A percentile compares a stretch with the other conserved stretches of the same genome.
Conservation (phyloP, 2,888 invertebrate genomes). For the Watsonalla cultraria region DNA sequence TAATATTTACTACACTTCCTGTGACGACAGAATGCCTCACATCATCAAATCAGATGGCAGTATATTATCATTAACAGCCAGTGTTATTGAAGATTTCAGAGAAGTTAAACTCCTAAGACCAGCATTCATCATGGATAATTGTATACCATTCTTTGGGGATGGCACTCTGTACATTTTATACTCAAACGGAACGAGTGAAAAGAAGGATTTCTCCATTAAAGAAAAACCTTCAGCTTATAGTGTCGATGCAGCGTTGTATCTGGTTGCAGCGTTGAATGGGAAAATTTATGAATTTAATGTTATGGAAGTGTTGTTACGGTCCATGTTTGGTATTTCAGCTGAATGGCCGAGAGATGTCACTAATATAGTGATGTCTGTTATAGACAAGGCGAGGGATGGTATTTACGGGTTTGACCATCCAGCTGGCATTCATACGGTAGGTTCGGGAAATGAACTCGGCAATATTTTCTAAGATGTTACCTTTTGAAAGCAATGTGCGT, state of each 20-base stretch:
- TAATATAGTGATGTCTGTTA: slow-evolving; percentile 46
- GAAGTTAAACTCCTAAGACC: slow-evolving; percentile 47
- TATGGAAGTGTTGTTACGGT: slow-evolving; percentile 48
- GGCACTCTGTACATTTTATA: slow-evolving; percentile 42
- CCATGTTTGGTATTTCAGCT: slow-evolving; percentile 41
- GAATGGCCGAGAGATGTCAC: slow-evolving; percentile 39
- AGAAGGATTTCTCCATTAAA: slow-evolving; percentile 41
- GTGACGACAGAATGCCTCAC: slow-evolving; percentile 39
- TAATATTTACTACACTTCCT: slow-evolving; percentile 54
- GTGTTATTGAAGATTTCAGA: slow-evolving; percentile 40
- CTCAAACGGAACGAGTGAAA: slow-evolving; percentile 47
- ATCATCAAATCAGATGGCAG: slow-evolving; percentile 38
- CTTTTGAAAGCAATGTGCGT: background rate
- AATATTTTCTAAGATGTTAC: background rate
- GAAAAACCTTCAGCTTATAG: slow-evolving; percentile 51
- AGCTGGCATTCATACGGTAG: background rate
- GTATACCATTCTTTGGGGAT: slow-evolving; percentile 54
- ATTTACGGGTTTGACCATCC: slow-evolving; percentile 20
- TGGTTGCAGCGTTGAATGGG: slow-evolving; percentile 52
- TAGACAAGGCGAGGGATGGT: slow-evolving; percentile 37
- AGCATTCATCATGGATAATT: slow-evolving; percentile 54
- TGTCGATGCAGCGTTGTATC: slow-evolving; percentile 51
- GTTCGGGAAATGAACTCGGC: background rate
- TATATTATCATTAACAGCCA: slow-evolving; percentile 26
- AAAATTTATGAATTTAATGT: slow-evolving; percentile 61